These are phyloP conservation scores for Phalacrocorax pelagicus DNA, from an alignment of 2,113 vertebrate genomes.

Conservation along the genomic window DNA sequence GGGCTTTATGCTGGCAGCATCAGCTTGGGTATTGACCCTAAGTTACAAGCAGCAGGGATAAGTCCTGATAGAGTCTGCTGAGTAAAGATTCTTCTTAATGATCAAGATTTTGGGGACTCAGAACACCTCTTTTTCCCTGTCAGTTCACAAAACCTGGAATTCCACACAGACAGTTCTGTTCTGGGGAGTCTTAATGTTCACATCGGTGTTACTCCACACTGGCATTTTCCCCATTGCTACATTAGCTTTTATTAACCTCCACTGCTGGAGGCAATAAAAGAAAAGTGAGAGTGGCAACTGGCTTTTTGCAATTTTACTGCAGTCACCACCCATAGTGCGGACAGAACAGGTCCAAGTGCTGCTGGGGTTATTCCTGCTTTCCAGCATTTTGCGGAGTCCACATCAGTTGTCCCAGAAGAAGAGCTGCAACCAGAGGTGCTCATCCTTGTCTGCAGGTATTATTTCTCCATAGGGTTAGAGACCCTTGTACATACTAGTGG, in stretches of 20 bases:
- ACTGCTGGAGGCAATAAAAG: neutral
- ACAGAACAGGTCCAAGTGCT: neutral
- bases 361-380: neutral
- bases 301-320: neutral
- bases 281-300: neutral
- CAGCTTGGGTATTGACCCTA: neutral
- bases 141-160: neutral
- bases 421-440: neutral
- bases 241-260: neutral
- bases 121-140: neutral
- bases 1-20: neutral
- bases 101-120: neutral
- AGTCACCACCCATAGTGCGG: accelerated
- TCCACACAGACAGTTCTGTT: neutral
- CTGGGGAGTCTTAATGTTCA: neutral
- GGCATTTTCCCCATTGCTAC: neutral
- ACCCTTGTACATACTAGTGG: neutral
- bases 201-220: neutral
- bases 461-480: neutral
- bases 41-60: neutral
- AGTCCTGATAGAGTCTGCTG: neutral
- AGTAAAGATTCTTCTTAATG: neutral
- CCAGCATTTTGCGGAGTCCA: neutral
- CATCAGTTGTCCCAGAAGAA: neutral
- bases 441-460: neutral